Conservation (phyloP, 2,888 invertebrate species). For the Sclerodermus sp. region DNA sequence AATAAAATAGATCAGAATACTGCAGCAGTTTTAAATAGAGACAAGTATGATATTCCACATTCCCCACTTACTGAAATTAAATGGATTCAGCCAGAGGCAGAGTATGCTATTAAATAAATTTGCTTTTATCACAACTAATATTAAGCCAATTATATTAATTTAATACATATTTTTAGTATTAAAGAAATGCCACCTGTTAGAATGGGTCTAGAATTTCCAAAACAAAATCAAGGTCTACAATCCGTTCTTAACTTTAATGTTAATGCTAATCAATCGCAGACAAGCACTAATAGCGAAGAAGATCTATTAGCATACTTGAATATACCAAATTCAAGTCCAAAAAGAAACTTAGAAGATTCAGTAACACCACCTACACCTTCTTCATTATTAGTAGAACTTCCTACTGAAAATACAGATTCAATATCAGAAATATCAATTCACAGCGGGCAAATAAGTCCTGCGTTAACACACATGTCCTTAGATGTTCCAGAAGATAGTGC, state of each 20-base stretch:
- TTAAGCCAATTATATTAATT: background rate
- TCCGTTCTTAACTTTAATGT: no score
- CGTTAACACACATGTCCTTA: conserved; percentile 26
- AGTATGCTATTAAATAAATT: background rate
- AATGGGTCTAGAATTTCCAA: no score
- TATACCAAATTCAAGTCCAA: conserved; percentile 30
- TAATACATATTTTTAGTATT: background rate
- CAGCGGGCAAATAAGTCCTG: conserved; percentile 38
- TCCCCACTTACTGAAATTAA: conserved; percentile 43
- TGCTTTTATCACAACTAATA: background rate
- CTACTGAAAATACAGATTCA: conserved; percentile 39
- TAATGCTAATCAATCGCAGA: no score
- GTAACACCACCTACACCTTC: conserved; percentile 33
- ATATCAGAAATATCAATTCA: conserved; percentile 38
- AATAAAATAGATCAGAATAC: conserved; percentile 77
- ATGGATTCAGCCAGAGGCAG: conserved; percentile 31
- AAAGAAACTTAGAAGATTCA: conserved; percentile 17
- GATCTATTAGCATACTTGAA: conserved; percentile 38
- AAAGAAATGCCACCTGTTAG: background rate
- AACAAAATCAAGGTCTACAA: no score
- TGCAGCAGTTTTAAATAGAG: conserved; percentile 63
- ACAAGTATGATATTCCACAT: conserved; percentile 40
- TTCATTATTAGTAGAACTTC: conserved; percentile 37
- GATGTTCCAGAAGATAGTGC: conserved; percentile 28
- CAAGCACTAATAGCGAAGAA: conserved; percentile 27